Percentiles rank a stretch among this genome's conserved stretches.
Conservation (phyloP, 2,113 vertebrate genomes). For the Seriola rivoliana region DNA sequence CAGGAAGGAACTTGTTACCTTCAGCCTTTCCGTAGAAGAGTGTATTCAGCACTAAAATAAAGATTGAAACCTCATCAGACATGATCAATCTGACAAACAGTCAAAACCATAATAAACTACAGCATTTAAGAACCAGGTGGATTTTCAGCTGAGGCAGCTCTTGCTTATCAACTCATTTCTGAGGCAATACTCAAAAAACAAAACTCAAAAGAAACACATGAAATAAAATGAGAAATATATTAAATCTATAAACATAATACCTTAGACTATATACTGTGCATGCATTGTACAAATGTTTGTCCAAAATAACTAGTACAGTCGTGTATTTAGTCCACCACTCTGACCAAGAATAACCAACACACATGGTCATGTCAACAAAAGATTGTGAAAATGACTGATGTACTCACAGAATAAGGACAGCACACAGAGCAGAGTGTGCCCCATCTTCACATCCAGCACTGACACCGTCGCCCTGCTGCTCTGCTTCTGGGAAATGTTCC, state of each 20-base stretch:
- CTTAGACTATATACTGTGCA: background rate
- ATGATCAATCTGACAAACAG: background rate
- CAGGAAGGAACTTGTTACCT: background rate
- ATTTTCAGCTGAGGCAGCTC: no score
- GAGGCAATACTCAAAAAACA: background rate
- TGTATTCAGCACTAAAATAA: conserved; percentile 12
- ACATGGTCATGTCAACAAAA: background rate
- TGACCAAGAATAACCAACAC: no score
- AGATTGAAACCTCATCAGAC: background rate
- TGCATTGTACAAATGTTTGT: no score
- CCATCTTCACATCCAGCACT: conserved; percentile 8
- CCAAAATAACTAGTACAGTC: background rate
- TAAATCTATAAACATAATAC: background rate
- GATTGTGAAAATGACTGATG: background rate
- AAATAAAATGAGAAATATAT: background rate
- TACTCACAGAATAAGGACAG: conserved; percentile 14
- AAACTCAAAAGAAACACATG: background rate
- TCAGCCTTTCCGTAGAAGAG: background rate
- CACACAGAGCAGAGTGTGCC: background rate
- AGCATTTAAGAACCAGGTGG: no score
- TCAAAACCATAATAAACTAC: background rate
- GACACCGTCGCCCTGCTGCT: no score
- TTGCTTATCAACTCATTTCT: background rate
- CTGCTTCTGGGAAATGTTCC: background rate
- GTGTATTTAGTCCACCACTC: no score